Evolutionary conservation across 1,140 invertebrate genomes (phyloP).

Genomic region (Aphidius ervi): DNA sequence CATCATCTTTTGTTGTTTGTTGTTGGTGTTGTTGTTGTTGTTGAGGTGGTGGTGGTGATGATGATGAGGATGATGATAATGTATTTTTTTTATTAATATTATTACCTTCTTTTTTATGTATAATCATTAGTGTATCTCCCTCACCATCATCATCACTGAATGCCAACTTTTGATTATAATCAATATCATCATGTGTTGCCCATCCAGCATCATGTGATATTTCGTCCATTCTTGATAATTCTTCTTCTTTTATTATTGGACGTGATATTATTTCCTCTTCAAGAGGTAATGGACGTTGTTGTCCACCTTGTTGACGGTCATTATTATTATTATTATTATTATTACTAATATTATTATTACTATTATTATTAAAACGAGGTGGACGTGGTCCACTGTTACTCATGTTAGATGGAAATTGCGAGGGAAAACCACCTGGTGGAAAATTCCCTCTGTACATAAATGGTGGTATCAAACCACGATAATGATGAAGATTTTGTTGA

Average conservation of each 20-base stretch:
- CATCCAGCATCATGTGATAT: conserved; percentile 85
- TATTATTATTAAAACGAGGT: conserved; percentile 48
- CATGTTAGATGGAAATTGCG: conserved; percentile 48
- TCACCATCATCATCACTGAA: conserved; percentile 88
- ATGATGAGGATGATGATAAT: no score
- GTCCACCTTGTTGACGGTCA: conserved; percentile 32
- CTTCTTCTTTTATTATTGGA: conserved; percentile 89
- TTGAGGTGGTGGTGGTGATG: no score
- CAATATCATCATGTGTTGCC: conserved; percentile 88
- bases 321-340: not conserved
- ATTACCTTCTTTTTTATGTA: conserved; percentile 37
- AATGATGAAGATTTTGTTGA: conserved; percentile 54
- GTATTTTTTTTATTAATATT: conserved; percentile 30
- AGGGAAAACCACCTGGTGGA: conserved; percentile 44
- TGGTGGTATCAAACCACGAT: conserved; percentile 70
- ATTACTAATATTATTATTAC: no score
- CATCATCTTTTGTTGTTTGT: conserved; percentile 12
- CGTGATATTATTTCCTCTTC: conserved; percentile 56
- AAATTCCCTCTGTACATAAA: conserved; percentile 58
- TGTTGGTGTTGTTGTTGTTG: not conserved
- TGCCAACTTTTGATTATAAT: conserved; percentile 91
- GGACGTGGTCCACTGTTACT: conserved; percentile 42
- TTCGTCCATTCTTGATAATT: conserved; percentile 87
- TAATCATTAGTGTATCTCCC: conserved; percentile 13
- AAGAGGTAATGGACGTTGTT: conserved; percentile 29